Conservation (phyloP, 2,113 vertebrate genomes). For the Ibidorhyncha struthersii region DNA sequence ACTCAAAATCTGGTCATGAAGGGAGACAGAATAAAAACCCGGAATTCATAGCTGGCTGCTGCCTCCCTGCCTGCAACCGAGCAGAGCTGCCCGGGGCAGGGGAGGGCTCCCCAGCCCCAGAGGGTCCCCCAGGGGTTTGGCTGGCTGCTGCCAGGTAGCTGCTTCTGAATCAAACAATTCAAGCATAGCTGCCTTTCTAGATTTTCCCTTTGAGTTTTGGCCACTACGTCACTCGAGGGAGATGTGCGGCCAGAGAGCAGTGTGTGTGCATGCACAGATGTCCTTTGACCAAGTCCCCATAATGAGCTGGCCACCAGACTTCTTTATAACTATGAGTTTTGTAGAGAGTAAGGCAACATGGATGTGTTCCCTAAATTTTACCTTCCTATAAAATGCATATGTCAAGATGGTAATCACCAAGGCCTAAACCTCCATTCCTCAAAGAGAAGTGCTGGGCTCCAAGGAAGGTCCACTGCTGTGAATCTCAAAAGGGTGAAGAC, state of each 20-base stretch:
- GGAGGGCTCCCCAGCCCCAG: neutral
- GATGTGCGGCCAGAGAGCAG: rapidly evolving
- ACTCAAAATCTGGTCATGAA: neutral
- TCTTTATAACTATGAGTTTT: neutral
- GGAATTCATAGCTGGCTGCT: neutral
- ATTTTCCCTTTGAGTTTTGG: neutral
- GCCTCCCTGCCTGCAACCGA: neutral
- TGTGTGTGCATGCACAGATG: no score
- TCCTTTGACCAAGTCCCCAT: no score
- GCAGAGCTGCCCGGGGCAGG: neutral
- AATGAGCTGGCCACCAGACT: neutral
- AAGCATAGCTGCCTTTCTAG: neutral
- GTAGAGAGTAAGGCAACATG: neutral
- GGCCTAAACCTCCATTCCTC: neutral
- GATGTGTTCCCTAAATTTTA: neutral
- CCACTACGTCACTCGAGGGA: rapidly evolving
- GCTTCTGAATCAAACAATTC: neutral
- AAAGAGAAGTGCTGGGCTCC: neutral
- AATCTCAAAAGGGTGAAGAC: neutral
- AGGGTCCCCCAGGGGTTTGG: rapidly evolving
- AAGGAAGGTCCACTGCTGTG: neutral
- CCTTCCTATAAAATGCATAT: neutral
- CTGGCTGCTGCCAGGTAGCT: neutral
- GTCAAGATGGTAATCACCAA: neutral
- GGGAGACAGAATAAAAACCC: neutral